These are phyloP conservation scores for Lepidurus packardi DNA, from an alignment of 1,140 invertebrate species.

Conservation along the genomic window DNA sequence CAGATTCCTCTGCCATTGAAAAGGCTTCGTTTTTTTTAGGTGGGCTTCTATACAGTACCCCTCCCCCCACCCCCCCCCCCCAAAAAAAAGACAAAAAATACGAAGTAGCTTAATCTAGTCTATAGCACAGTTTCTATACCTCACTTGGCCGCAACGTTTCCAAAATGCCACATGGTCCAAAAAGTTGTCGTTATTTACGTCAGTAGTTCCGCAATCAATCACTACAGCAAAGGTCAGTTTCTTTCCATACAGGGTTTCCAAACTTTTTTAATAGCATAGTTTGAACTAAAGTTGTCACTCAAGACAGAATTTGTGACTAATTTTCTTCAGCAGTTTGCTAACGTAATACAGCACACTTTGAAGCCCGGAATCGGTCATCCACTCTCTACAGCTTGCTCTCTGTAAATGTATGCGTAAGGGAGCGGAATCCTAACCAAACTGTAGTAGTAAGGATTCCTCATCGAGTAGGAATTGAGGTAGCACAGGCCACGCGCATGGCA, in stretches of 20 bases:
- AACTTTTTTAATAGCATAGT: not conserved
- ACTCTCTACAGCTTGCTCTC: not conserved
- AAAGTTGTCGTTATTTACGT: not conserved
- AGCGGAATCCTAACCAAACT: not conserved
- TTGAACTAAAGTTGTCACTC: not conserved
- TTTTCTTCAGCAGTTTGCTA: not conserved
- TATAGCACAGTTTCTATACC: not conserved
- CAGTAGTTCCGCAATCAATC: not conserved
- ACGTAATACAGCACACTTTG: not conserved
- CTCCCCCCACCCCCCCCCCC: no score
- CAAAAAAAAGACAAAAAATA: no score
- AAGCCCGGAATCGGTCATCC: not conserved
- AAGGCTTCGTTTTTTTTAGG: not conserved
- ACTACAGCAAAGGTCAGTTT: not conserved
- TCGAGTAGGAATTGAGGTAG: not conserved
- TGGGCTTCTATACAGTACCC: not conserved
- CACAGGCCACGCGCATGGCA: not conserved
- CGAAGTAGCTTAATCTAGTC: no score
- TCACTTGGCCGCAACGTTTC: not conserved
- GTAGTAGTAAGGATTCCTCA: not conserved
- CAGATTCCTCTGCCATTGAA: not conserved
- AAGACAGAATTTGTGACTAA: not conserved
- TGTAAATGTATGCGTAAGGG: not conserved
- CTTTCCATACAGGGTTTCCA: not conserved
- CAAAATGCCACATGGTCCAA: not conserved